Base-by-base conservation (phyloP, 2,113 vertebrate genomes). In the Isichthys henryi region DNA sequence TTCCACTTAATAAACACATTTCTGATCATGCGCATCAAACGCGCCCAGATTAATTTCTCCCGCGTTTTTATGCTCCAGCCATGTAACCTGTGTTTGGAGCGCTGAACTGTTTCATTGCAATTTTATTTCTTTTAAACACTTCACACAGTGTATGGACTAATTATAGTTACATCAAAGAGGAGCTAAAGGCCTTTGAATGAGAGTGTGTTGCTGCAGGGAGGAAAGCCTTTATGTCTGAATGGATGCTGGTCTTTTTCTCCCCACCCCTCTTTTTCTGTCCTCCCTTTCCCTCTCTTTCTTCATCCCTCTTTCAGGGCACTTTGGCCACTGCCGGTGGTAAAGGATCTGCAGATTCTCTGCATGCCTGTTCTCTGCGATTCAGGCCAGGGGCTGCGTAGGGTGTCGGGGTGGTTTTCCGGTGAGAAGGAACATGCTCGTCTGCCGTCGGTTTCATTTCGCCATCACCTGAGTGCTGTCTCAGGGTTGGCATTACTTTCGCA, bases 1-100 rank as follows among this genome's bases (percentile, higher is more conserved):
- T 93, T 94, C 93, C 95, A 95, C 93, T 94, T 96, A 95, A 96
- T 95, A 96, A 96, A 96, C 95, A 96, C 92, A 93, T 96, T 96
- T 96, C 93, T 95, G 96, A 96, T 96, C 94, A 95, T 94, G 95
- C 93, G 95, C 94, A 95, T 96, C 94, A 96, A 96, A 95, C 92
- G 89, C 88, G 19, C 91, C 90, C 87, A 89, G 94, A 94, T 96
- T 96, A 94, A 95, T 96, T 95, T 93, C 91, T 93, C 91, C 92
- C 70, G 90, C 93, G 53, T 88, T 82, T 87, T 90, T 70, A 80
- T 89, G 88, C 88, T 89, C 90, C 89, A 90, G 92, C 92, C 93
- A 93, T 93, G 93, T 94, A 93, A 92, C 93, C 91, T 90, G 92
- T 92, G 93, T 94, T 94, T 93, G 88, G 94, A 90, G 93, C 91